Conservation (phyloP, 2,113 vertebrate genomes). For the Uria aalge region DNA sequence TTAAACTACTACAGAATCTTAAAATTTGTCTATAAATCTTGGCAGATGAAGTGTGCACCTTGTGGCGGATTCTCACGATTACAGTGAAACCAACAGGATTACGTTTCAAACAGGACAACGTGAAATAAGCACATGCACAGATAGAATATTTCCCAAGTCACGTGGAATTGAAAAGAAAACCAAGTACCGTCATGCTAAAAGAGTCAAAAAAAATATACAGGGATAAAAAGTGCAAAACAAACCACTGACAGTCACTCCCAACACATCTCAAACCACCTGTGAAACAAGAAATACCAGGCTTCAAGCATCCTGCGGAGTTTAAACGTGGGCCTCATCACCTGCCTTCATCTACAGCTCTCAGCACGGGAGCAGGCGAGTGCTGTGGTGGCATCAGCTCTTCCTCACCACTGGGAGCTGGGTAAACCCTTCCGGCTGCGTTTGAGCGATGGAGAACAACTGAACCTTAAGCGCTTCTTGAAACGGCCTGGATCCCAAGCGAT, state of each 20-base stretch:
- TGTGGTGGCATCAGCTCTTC: neutral
- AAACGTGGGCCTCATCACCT: neutral
- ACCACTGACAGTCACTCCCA: neutral
- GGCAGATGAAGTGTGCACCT: neutral
- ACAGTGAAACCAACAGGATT: neutral
- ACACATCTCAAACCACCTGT: neutral
- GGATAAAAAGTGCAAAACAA: neutral
- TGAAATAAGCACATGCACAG: neutral
- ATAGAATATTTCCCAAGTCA: neutral
- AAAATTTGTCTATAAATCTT: neutral
- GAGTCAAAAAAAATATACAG: neutral
- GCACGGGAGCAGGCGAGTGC: rapidly evolving
- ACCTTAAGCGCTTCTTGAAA: neutral
- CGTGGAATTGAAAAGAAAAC: neutral
- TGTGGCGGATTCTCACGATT: neutral
- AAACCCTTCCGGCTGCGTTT: neutral
- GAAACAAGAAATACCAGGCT: neutral
- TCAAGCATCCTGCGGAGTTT: neutral
- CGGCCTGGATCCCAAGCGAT: rapidly evolving
- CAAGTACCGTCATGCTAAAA: neutral
- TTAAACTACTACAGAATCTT: neutral
- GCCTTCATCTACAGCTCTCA: neutral
- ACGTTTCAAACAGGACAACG: rapidly evolving
- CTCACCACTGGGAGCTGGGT: neutral
- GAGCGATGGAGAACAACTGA: neutral